A percentile compares a stretch with the other conserved stretches of the same genome.
Evolutionary conservation across 2,113 vertebrate species (phyloP).

Genomic region (Vulpes lagopus): DNA sequence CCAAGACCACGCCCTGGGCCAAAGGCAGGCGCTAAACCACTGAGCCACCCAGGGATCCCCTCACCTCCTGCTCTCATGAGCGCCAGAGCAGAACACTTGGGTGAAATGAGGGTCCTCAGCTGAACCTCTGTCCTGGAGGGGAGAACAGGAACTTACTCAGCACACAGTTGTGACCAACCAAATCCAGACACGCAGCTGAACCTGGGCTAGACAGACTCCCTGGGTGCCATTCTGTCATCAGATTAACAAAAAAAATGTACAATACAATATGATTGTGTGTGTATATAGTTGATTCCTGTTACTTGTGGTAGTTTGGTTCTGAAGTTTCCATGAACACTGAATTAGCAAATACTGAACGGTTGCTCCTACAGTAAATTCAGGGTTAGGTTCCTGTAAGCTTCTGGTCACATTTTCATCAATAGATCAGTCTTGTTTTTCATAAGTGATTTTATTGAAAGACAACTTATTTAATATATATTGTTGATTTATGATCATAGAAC

Average conservation of each 20-base stretch:
- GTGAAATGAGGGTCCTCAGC: not conserved
- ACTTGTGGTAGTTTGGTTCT: not conserved
- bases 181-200: not conserved
- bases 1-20: no score
- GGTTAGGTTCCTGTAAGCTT: not conserved
- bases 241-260: not conserved
- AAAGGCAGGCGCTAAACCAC: no score
- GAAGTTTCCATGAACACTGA: not conserved
- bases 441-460: constrained; percentile 39
- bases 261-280: not conserved
- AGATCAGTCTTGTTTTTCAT: not conserved
- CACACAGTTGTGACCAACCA: not conserved
- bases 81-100: not conserved
- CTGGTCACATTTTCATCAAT: not conserved
- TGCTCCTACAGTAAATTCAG: not conserved
- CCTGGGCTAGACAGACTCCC: not conserved
- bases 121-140: not conserved
- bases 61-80: not conserved
- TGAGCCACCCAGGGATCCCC: not conserved
- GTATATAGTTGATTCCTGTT: not conserved
- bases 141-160: not conserved
- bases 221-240: not conserved
- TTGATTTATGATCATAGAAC: constrained; percentile 1
- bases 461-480: not conserved
- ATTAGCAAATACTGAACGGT: not conserved